Percentiles rank a stretch among this genome's conserved stretches.
These are phyloP conservation scores for Colaptes auratus DNA, from an alignment of 2,113 vertebrate genomes.

Conservation along the genomic window DNA sequence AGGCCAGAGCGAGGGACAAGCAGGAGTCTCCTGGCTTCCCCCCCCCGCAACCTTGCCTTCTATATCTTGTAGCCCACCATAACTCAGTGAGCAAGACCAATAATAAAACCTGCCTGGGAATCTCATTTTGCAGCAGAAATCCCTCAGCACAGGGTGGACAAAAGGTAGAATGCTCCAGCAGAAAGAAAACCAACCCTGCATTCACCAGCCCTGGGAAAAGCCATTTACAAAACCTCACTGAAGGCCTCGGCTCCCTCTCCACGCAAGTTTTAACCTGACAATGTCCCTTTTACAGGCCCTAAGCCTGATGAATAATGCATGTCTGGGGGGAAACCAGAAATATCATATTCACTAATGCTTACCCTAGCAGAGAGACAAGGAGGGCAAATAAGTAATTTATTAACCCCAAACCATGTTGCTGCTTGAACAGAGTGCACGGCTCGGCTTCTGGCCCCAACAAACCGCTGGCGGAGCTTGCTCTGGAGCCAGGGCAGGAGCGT, in stretches of 20 bases:
- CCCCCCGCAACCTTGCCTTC: neutral
- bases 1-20: neutral
- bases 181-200: neutral
- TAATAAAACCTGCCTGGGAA: neutral
- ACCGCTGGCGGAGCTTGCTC: neutral
- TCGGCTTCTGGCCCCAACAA: neutral
- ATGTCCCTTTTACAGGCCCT: conserved; percentile 45
- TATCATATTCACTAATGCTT: conserved; percentile 56
- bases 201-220: conserved; percentile 19
- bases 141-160: neutral
- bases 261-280: conserved; percentile 61
- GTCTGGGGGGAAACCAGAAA: conserved; percentile 34
- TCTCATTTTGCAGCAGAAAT: neutral
- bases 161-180: neutral
- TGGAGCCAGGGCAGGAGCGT: rapidly evolving
- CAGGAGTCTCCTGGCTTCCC: neutral
- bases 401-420: conserved; percentile 13
- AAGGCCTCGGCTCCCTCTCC: conserved; percentile 11
- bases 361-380: conserved; percentile 27
- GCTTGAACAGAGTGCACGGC: conserved; percentile 13
- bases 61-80: neutral
- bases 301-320: conserved; percentile 65
- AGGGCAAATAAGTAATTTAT: conserved; percentile 59
- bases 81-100: neutral
- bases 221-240: neutral